Conservation (phyloP, 2,888 invertebrate genomes). For the Zaprionus bogoriensis region DNA sequence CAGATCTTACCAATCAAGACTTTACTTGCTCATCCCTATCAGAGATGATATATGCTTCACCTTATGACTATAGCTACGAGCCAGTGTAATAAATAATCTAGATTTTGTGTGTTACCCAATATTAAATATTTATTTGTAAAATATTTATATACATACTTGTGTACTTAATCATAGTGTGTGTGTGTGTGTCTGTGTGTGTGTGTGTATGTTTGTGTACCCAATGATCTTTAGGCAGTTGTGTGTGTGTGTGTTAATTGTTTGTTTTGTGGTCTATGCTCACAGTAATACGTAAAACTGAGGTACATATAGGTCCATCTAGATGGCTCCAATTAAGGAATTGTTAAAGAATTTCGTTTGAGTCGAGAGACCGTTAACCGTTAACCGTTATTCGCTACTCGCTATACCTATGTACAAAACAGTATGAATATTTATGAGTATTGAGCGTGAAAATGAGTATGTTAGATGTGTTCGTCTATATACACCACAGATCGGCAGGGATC, state of each 20-base stretch:
- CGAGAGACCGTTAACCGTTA: constrained; percentile 22
- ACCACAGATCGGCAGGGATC: neutral
- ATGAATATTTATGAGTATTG: too few species aligned
- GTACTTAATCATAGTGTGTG: neutral
- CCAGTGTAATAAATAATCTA: neutral
- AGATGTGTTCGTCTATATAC: neutral
- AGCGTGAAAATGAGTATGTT: neutral
- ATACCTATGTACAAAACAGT: neutral
- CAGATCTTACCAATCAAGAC: neutral
- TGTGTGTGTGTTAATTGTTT: neutral
- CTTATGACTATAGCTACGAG: neutral
- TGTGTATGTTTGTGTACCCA: neutral
- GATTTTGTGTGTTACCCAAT: neutral
- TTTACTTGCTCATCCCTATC: neutral
- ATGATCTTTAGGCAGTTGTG: too few species aligned
- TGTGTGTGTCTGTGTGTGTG: neutral
- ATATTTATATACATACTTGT: neutral
- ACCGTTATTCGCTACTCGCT: neutral
- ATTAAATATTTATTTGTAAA: neutral
- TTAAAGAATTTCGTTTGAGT: constrained; percentile 10
- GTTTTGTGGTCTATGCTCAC: neutral
- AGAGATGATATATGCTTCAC: neutral
- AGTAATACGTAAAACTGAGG: neutral
- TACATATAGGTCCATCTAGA: neutral
- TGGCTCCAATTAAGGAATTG: too few species aligned